These are phyloP conservation scores for Trichonephila clavipes DNA, from an alignment of 1,140 invertebrate genomes.

Conservation along the genomic window DNA sequence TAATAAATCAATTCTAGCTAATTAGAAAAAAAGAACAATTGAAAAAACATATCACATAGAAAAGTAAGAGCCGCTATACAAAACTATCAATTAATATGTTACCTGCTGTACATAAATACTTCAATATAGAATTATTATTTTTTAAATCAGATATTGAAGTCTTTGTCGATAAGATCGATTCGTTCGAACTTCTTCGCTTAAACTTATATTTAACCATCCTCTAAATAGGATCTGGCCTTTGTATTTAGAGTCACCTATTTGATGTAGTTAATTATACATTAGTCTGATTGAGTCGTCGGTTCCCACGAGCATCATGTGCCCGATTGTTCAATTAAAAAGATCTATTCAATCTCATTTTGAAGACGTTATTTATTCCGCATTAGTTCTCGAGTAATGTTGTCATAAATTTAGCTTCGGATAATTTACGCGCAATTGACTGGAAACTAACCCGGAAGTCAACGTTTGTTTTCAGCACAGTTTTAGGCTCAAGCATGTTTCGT, in stretches of 20 bases:
- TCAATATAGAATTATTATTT: neutral
- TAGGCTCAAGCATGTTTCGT: neutral
- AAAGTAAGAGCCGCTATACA: neutral
- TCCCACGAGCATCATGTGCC: neutral
- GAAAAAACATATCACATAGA: no score
- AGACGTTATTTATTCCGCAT: neutral
- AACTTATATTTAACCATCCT: neutral
- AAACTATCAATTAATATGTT: neutral
- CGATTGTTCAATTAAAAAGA: slow-evolving; percentile 35
- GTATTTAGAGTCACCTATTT: slow-evolving; percentile 4
- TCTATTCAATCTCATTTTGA: slow-evolving; percentile 34
- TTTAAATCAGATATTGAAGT: neutral
- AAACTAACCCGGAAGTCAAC: neutral
- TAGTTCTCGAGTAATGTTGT: neutral
- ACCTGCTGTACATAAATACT: neutral
- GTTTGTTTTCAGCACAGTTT: neutral
- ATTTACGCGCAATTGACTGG: neutral
- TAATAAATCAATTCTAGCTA: neutral
- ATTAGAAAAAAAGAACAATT: neutral
- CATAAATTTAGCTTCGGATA: neutral
- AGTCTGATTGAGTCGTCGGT: neutral
- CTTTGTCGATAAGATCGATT: neutral
- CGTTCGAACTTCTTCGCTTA: neutral
- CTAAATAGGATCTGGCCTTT: neutral
- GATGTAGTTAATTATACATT: neutral